Base-by-base conservation (phyloP, 2,888 invertebrate genomes). In the Bugulina stolonifera region DNA sequence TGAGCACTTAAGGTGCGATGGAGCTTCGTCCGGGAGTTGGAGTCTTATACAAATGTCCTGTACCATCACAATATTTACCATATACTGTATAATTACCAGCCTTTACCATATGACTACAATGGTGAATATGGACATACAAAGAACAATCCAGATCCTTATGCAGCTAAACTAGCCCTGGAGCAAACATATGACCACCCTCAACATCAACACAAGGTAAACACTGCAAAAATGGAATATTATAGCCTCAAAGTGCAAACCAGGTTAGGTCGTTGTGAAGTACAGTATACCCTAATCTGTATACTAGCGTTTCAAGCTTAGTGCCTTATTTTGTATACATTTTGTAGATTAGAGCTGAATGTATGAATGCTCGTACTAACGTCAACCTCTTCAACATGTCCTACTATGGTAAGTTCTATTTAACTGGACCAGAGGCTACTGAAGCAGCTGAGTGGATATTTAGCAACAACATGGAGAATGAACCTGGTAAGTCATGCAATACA, bases 341-440 rank as follows among this genome's bases (percentile, higher is more conserved):
- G 23, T 78, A 94, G 93, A 92, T 94, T 72, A 89, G 90, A 0
- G 87, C 89, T 74, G 94, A 94, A 86, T 92, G 92, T 1, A 78
- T 90, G 29, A 89, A 91, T 1, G 91, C 93, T 77, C 87, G 94
- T 71, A 90, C 90, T 76, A 89, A 88, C 73, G 93, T 90, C 0
- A 93, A 90, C 0, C 84, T 94, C 18, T 94, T 94, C 83, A 89
- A 95, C 82, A 89, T 93, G 87, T 93, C 93, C 2, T 93, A 93
- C 82, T 93, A 93, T 81, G 91, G 93, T 57, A 94, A 95, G 86
- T 89, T 91, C 85, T 93, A 91, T 84, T 84, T 95, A 76, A 90
- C 90, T 43, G 94, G 94, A 0, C 91, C 91, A 0, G 92, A 94
- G 78, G 91, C 92, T 0, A 89, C 90, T 79, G 86, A 89, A 76